Base-by-base conservation (phyloP, 2,888 invertebrate species). In the Andrena flavipes region DNA sequence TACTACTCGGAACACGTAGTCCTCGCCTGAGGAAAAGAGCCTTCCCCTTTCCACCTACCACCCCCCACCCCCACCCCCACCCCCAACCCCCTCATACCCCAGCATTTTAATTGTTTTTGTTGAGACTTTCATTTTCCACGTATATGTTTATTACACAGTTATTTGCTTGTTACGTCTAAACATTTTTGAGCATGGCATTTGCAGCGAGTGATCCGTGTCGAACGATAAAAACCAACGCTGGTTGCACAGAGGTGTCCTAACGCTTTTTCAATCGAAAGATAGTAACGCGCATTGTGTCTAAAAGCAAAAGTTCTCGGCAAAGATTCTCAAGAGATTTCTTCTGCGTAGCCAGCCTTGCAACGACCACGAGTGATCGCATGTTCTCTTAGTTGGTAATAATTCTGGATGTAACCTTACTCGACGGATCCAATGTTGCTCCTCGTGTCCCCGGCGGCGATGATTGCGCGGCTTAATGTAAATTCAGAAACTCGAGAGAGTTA, bases 181-280 rank as follows among this genome's bases (percentile, higher is more conserved):
- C 81, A 87, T 90, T 89, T 42, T 90, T 89, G 82, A 91, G 92
- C 92, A 92, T 92, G 92, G 90, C 90, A 92, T 90, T 91, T 89
- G 88, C 91, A 90, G 88, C 90, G 91, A 87, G 88, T 90, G 90
- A 80, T 85, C 83, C 86, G 78, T 88, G 82, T 88, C 88, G 87
- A 88, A 77, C 71, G 64, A 81, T 76, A 30, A 71, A 81, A 63
- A 80, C 68, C 76, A 60, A 72, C 26, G 80, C 59, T 67, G 68
- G 64, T 70, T 76, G 78, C 80, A 77, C 81, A 72, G 80, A 76
- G 6, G 29, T 20, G 10, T 35, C 23, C 7, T 60, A 29, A 7
- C 33, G 6, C 20, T 20, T 2, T 33, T 2, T 2, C 26, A 48
- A 35, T 16, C 13, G 13, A 23, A 13, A 33, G 10, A 29, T 7